Base-by-base conservation (phyloP, 2,113 vertebrate genomes). In the Chionomys nivalis region DNA sequence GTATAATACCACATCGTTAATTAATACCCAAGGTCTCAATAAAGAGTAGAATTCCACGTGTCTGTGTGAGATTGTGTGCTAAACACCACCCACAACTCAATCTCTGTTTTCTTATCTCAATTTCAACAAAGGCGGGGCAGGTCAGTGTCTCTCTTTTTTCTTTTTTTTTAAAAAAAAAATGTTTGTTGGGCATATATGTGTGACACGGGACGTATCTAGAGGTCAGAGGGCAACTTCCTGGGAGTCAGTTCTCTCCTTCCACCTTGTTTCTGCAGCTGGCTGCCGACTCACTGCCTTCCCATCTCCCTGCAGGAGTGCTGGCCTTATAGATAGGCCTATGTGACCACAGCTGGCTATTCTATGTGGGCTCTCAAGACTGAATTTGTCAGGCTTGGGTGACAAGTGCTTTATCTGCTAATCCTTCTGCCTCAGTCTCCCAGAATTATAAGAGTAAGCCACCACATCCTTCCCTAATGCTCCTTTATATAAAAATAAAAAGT, bases 31-130 rank as follows among this genome's bases (percentile, higher is more conserved):
- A 14, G 17, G 65, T 93, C 82, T 93, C 52, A 5, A 24, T 14
- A 90, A 92, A 42, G 31, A 77, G 61, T 39, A 9, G 75, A 49
- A 76, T 87, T 89, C 79, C 39, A 6, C 52, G 36, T 72, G 24
- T 92, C 47, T n/a, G 23, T 66, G 55, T 14, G 33, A 77, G 31
- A 6, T 33, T 42, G 44, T 4, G 23, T 61, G 87, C 65, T 24
- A 1, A 85, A 61, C 81, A 88, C 89, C 85, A 61, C 47, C 44
- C 42, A 75, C 68, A 89, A 52, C 52, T 88, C 87, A 42, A 0
- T 72, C 26, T 75, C 89, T 86, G 42, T 36, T 52, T 79, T 49
- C 68, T 94, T 92, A 87, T 72, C 94, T 93, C 93, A 31, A 85
- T 95, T 76, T 95, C 72, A 77, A 73, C 81, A 92, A 47, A 89